phyloP scores from a whole-genome alignment of 2,888 invertebrate genomes.

The Stenchaetothrips biformis region DNA sequence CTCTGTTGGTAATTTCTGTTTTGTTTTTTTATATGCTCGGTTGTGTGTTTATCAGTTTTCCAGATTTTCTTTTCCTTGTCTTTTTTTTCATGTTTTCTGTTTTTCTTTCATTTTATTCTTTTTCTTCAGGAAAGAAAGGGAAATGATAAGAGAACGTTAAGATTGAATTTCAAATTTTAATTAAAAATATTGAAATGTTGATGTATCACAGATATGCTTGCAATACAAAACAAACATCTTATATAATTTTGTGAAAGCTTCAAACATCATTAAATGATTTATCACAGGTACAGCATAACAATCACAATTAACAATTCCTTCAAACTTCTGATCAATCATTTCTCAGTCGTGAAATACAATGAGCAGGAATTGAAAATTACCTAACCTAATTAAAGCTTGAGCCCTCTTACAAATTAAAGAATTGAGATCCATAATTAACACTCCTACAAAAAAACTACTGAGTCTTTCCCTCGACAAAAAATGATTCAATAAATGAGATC shows the following conservation, averaged over 20 bases:
- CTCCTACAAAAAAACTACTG: not conserved
- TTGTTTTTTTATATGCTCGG: not conserved
- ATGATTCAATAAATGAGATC: constrained; percentile 1
- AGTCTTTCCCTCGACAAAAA: not conserved
- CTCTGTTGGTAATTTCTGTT: not conserved
- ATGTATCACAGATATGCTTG: constrained; percentile 21
- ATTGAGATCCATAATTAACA: not conserved
- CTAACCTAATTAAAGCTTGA: constrained; percentile 23
- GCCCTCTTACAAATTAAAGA: not conserved
- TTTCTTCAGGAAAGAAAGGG: not conserved
- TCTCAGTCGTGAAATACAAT: not conserved
- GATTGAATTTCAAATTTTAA: not conserved
- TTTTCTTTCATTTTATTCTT: not conserved
- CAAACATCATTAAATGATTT: constrained; percentile 7
- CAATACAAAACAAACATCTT: constrained; percentile 9
- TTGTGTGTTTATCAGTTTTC: not conserved
- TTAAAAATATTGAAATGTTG: constrained; percentile 12
- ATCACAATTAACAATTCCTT: constrained; percentile 9
- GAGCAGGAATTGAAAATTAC: not conserved
- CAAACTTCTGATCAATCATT: not conserved
- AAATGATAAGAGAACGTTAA: not conserved
- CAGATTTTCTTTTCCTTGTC: not conserved
- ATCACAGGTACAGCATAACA: constrained; percentile 19
- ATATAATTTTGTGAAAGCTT: not conserved
- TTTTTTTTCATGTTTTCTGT: not conserved